Evolutionary conservation across 2,797 vertebrate genomes (phyloP), one percentile per base, ranked within the genome.

Genomic region (Gephyroberyx darwinii): DNA sequence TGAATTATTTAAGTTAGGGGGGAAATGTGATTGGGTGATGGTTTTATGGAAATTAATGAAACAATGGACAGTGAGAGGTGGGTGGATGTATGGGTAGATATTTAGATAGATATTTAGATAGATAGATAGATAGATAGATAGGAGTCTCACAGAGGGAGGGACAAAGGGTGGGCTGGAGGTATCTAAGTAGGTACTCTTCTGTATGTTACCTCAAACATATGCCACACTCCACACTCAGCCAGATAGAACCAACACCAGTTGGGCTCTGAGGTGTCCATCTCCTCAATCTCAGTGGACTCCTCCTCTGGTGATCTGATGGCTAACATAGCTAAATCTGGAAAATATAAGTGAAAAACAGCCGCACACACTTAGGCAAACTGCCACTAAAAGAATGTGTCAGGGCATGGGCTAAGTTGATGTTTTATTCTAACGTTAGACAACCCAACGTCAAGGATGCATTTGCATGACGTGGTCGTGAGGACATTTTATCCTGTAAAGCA

Each of bases 231-330:
- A 74, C 98, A 99, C 67, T 98, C 98, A 0, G 97, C 98, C 88
- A 99, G 87, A 86, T 97, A 99, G 90, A 98, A 99, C 98, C 98
- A 99, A 83, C 95, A 95, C 98, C 97, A 99, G 84, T 96, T 96
- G 1, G 95, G 93, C 26, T 98, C 97, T 0, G 96, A 96, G 0
- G 95, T 97, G 91, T 99, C 98, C 98, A 99, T 99, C 16, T 96
- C 96, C 83, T 98, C 97, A 53, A 90, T 81, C 47, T 94, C 91
- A 1, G 84, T 54, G 75, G 89, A 81, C 78, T 93, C 93, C 84
- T 94, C 93, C 84, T 94, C 93, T 14, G 90, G 84, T 26, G 85
- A 82, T 69, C 92, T 93, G 83, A 89, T 78, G 77, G 89, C 84
- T 81, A 90, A 92, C 91, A 93, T 92, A 2, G 83, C 87, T 84